Percentiles rank a stretch among this genome's conserved stretches.
phyloP scores from a whole-genome alignment of 2,113 vertebrate genomes.

The Scomber scombrus region DNA sequence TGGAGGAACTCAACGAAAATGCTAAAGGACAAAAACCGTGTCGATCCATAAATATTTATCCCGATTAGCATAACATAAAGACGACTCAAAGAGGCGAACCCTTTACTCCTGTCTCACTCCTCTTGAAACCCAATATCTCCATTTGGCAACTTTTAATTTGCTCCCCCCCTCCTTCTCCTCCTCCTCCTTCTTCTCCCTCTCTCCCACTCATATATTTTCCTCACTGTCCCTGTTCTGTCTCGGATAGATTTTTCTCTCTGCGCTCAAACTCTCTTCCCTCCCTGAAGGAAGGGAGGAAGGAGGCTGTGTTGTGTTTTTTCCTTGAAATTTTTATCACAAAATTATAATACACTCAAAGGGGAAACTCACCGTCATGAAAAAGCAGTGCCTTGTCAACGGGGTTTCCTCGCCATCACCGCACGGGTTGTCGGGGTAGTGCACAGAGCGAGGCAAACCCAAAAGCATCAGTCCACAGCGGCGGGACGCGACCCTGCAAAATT shows the following conservation, averaged over 20 bases:
- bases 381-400: slow-evolving; percentile 99
- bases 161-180: slow-evolving; percentile 90
- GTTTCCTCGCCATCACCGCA: slow-evolving; percentile 99
- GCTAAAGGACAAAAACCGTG: slow-evolving; percentile 62
- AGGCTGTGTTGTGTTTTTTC: slow-evolving; percentile 96
- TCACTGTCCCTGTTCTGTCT: slow-evolving; percentile 89
- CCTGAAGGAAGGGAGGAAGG: slow-evolving; percentile 95
- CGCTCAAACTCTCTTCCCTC: slow-evolving; percentile 92
- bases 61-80: slow-evolving; percentile 86
- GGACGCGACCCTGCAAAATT: slow-evolving; percentile 5
- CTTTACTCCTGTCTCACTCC: slow-evolving; percentile 89
- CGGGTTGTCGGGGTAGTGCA: slow-evolving; percentile 91
- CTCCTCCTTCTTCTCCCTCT: slow-evolving; percentile 84
- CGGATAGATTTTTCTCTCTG: slow-evolving; percentile 91
- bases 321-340: slow-evolving; percentile 99
- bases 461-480: slow-evolving; percentile 44
- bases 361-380: slow-evolving; percentile 99
- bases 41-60: slow-evolving; percentile 82
- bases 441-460: slow-evolving; percentile 71
- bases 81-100: slow-evolving; percentile 85
- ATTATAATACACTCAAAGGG: slow-evolving; percentile 99
- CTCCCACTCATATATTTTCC: slow-evolving; percentile 93
- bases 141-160: slow-evolving; percentile 99
- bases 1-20: slow-evolving; percentile 67
- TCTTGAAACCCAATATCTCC: slow-evolving; percentile 99